phyloP scores from a whole-genome alignment of 23 tunicate species.

The Halocynthia roretzi region DNA sequence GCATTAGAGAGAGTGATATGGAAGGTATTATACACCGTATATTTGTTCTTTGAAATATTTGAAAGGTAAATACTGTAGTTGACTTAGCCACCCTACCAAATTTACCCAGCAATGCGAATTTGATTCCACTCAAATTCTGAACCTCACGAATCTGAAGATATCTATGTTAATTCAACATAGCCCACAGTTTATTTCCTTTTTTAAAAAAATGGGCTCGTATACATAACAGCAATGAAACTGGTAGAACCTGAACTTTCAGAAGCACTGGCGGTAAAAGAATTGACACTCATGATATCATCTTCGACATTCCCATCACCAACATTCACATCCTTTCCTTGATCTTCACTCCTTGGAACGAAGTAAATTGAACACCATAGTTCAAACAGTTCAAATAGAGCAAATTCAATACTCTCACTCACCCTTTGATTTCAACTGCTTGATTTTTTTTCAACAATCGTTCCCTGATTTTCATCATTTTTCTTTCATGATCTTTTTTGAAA shows the following conservation, averaged over 20 bases:
- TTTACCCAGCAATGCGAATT: no score
- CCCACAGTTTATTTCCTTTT: neutral
- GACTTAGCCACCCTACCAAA: no score
- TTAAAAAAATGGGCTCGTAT: neutral
- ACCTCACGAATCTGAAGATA: neutral
- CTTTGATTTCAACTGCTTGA: neutral
- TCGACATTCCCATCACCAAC: neutral
- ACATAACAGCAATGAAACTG: neutral
- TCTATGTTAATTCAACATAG: neutral
- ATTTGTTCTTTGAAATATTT: no score
- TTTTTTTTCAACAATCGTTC: slow-evolving; percentile 2
- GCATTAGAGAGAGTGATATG: no score
- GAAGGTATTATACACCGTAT: no score
- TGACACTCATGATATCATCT: no score
- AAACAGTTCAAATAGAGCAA: no score
- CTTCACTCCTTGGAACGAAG: neutral
- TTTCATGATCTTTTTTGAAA: slow-evolving; percentile 61
- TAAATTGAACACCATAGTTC: no score
- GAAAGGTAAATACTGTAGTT: no score
- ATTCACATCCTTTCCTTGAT: slow-evolving; percentile 8
- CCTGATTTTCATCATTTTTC: slow-evolving; percentile 31
- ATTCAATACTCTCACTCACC: no score
- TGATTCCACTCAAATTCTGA: neutral
- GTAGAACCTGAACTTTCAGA: neutral
- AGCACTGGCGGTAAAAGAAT: neutral